Evolutionary conservation across 2,113 vertebrate genomes (phyloP).

Genomic region (Carettochelys insculpta): DNA sequence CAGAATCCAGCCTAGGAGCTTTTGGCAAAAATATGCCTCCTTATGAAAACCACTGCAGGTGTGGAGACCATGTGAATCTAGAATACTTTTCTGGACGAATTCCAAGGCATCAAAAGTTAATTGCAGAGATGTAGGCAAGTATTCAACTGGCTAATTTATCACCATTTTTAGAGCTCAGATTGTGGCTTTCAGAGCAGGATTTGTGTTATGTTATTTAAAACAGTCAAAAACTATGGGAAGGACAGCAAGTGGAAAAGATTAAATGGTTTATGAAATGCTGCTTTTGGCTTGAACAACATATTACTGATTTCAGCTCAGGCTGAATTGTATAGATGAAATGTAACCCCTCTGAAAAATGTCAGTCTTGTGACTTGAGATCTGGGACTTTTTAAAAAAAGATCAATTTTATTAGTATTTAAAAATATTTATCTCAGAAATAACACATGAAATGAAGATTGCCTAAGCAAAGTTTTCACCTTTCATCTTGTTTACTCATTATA

Average conservation of each 20-base stretch:
- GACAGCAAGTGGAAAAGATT: not conserved
- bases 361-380: constrained; percentile 11
- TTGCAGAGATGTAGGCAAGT: not conserved
- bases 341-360: constrained; percentile 27
- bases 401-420: not conserved
- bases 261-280: constrained; percentile 14
- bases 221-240: fast-evolving
- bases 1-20: not conserved
- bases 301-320: constrained; percentile 4
- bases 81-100: not conserved
- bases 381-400: constrained; percentile 37
- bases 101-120: not conserved
- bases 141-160: constrained; percentile 14
- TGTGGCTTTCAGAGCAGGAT: not conserved
- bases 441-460: not conserved
- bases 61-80: not conserved
- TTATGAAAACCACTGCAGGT: constrained; percentile 1
- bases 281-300: not conserved
- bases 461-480: not conserved
- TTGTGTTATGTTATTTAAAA: not conserved
- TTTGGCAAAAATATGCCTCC: not conserved
- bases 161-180: not conserved
- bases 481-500: not conserved
- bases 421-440: constrained; percentile 29
- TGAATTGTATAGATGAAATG: constrained; percentile 25